Evolutionary conservation across 2,797 vertebrate species (phyloP), one percentile per base, ranked within the genome.

Genomic region (Artibeus lituratus): DNA sequence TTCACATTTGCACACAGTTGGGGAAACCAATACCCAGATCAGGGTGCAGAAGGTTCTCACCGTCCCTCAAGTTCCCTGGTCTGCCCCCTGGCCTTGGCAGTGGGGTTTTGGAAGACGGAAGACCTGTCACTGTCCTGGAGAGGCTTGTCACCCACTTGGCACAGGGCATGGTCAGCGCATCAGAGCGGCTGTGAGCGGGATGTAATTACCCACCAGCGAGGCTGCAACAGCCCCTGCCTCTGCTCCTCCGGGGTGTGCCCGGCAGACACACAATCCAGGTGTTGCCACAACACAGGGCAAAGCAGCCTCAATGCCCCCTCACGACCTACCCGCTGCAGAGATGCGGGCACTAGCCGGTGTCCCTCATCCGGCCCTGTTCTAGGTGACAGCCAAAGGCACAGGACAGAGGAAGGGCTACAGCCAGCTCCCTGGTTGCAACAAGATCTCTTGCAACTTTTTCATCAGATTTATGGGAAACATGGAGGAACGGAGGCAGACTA

Each of bases 191-290:
- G 3, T 47, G 94, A 83, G 83, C 70, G 57, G 65, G 87, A 87
- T 90, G 37, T 81, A 93, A 93, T 96, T 94, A 94, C 57, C 74
- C 39, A 32, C 53, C 86, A 39, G 73, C 1, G 19, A 93, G 92
- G 47, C 57, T 49, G 5, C 47, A 15, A 57, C 77, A 62, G 80
- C 42, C 81, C 76, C 92, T 81, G 80, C 70, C 69, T 90, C 81
- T 18, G 65, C 81, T 82, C 57, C 89, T 76, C 7, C 2, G 91
- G 69, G 93, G 65, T 10, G 44, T 69, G 42, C 42, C 39, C 4
- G 42, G 57, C 72, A 21, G 12, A 62, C 83, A 78, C 82, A 70
- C 67, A 88, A 7, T 42, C 39, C 35, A 19, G 35, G 73, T 69
- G 93, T 94, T 74, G 73, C 93, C 83, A 90, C 59, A 93, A 82